Percentiles rank a stretch among this genome's conserved stretches.
Conservation (phyloP, 2,113 vertebrate genomes). For the Peromyscus leucopus region DNA sequence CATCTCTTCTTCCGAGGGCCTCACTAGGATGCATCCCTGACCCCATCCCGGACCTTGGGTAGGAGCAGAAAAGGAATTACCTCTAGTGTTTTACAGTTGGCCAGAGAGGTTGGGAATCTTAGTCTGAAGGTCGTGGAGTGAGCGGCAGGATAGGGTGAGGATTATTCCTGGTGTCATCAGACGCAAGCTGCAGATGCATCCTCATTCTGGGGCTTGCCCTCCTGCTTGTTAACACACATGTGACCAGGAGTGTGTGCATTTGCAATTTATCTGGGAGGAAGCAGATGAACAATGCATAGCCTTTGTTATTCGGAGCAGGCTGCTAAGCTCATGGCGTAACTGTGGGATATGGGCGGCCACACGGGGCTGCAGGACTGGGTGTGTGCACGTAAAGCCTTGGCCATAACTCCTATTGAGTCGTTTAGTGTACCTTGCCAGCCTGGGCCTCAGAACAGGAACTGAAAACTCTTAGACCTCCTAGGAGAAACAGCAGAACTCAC, state of each 20-base stretch:
- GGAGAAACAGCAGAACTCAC: not conserved
- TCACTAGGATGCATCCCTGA: not conserved
- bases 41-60: not conserved
- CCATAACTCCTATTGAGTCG: fast-evolving
- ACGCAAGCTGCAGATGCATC: not conserved
- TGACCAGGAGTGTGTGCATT: not conserved
- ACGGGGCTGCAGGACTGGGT: not conserved
- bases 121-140: not conserved
- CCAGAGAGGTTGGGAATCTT: conserved; percentile 41
- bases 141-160: not conserved
- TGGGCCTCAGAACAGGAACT: not conserved
- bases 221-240: not conserved
- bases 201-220: not conserved
- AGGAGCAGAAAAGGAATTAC: not conserved
- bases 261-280: conserved; percentile 20
- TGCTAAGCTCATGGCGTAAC: conserved; percentile 40
- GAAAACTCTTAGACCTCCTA: not conserved
- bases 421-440: not conserved
- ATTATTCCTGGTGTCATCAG: not conserved
- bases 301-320: not conserved
- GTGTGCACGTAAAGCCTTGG: not conserved
- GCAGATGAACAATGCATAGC: not conserved
- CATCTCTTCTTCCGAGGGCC: not conserved
- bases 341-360: not conserved
- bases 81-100: not conserved